A percentile compares a stretch with the other conserved stretches of the same genome.
These are phyloP conservation scores for Drosophila nr. fundita DNA, from an alignment of 2,888 invertebrate species.

Conservation along the genomic window DNA sequence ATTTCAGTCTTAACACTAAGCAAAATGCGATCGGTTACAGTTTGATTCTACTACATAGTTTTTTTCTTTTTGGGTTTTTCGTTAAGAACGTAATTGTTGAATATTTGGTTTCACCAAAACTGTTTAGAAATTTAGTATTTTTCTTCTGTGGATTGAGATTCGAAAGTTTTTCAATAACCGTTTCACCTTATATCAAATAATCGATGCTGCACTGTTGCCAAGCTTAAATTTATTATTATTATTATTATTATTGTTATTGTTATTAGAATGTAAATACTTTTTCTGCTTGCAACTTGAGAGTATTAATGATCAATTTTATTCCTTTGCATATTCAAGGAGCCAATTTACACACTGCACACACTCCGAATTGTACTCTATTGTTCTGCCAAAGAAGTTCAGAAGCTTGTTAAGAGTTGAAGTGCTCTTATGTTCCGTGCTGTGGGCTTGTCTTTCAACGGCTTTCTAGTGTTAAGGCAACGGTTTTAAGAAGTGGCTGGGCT, in stretches of 20 bases:
- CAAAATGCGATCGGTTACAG: not conserved
- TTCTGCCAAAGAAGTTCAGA: not conserved
- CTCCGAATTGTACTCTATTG: not conserved
- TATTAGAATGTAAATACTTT: not conserved
- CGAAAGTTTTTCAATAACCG: not conserved
- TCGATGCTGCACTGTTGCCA: conserved; percentile 16
- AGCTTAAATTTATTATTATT: not conserved
- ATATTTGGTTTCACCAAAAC: not conserved
- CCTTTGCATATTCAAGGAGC: not conserved
- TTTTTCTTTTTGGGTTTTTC: not conserved
- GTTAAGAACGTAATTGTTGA: too few relatives aligned
- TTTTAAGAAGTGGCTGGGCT: conserved; percentile 16
- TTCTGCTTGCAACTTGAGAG: not conserved
- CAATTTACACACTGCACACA: not conserved
- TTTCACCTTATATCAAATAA: not conserved
- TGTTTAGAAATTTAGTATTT: not conserved
- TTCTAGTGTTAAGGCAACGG: conserved; percentile 31
- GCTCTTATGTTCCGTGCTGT: not conserved
- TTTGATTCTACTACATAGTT: not conserved
- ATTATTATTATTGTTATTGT: not conserved
- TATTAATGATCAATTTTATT: not conserved
- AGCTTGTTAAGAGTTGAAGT: conserved; percentile 19
- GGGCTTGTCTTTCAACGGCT: conserved; percentile 7
- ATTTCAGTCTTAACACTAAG: conserved; percentile 21
- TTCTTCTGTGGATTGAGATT: not conserved